phyloP scores from a whole-genome alignment of 2,113 vertebrate species.

The Phaethon lepturus region DNA sequence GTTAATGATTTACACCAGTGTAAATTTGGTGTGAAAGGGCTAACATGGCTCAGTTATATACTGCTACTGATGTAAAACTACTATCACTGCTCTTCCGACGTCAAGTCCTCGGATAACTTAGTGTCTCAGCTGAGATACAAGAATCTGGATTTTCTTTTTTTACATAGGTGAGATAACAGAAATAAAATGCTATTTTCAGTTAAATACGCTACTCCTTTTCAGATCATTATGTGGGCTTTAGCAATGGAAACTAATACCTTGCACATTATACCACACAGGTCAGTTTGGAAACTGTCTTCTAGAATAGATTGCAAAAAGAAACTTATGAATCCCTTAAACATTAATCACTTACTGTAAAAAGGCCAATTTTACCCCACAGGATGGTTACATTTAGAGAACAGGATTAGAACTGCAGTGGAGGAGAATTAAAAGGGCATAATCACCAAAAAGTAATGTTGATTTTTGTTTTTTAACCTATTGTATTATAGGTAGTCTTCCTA shows the following conservation, averaged over 20 bases:
- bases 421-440: neutral
- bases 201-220: neutral
- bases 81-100: rapidly evolving
- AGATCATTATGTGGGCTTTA: neutral
- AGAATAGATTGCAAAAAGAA: neutral
- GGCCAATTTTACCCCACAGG: neutral
- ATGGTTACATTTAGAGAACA: neutral
- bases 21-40: neutral
- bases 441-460: neutral
- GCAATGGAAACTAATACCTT: neutral
- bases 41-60: neutral
- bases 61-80: neutral
- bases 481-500: neutral
- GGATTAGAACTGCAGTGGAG: neutral
- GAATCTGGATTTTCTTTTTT: neutral
- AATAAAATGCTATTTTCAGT: neutral
- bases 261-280: neutral
- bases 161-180: neutral
- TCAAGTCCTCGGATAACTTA: neutral
- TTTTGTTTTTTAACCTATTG: neutral
- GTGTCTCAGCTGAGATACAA: neutral
- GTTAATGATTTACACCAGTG: neutral
- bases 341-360: neutral
- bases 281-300: neutral
- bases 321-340: neutral